A percentile compares a stretch with the other conserved stretches of the same genome.
Evolutionary conservation across 2,797 vertebrate species (phyloP).

Genomic region (Schizopygopsis malacanthus): DNA sequence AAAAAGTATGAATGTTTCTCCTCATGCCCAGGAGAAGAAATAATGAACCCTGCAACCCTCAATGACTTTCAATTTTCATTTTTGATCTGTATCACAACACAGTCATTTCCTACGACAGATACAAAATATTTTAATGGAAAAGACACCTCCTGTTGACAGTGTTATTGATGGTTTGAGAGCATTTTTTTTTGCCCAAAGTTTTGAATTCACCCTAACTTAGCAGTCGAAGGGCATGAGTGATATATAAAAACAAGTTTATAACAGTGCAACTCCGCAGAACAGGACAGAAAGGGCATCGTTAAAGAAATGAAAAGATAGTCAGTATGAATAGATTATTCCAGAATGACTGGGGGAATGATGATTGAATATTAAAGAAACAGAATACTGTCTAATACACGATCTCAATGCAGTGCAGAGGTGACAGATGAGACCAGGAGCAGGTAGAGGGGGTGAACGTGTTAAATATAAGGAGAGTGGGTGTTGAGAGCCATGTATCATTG

Average conservation of each 20-base stretch:
- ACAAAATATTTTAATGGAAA: neutral
- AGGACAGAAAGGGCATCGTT: constrained; percentile 5
- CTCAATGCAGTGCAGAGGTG: neutral
- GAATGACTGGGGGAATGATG: neutral
- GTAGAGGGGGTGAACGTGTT: neutral
- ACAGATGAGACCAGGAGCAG: neutral
- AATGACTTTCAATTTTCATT: neutral
- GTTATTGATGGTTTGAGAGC: neutral
- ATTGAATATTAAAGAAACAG: neutral
- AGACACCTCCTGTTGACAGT: neutral
- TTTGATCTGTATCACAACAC: constrained; percentile 13
- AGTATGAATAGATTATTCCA: neutral
- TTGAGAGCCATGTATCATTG: neutral
- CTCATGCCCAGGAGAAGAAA: neutral
- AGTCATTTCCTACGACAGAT: neutral
- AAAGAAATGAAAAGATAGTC: neutral
- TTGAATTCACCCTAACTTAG: neutral
- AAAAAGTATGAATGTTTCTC: neutral
- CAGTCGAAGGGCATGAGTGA: neutral
- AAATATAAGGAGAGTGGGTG: neutral
- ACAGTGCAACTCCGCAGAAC: neutral
- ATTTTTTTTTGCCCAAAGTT: neutral
- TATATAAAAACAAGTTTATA: constrained; percentile 4
- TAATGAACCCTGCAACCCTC: neutral
- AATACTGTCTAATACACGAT: neutral